These are phyloP conservation scores for Lampropteryx suffumata DNA, from an alignment of 2,888 invertebrate genomes.

Conservation along the genomic window DNA sequence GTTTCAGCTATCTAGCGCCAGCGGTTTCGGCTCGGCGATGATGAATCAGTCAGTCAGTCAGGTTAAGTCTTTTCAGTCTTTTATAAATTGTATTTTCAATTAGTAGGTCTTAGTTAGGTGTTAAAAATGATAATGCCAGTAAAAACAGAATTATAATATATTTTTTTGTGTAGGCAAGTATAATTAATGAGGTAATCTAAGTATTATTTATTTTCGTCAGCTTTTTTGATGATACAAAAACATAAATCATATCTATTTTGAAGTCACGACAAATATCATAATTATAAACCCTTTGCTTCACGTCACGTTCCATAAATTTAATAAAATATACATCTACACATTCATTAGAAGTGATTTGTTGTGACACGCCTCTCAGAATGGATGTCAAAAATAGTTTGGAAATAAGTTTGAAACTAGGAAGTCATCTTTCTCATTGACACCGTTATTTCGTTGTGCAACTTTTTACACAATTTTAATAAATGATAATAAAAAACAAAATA, in stretches of 20 bases:
- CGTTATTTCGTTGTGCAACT: slow-evolving; percentile 4
- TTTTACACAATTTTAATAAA: neutral
- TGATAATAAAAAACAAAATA: no score
- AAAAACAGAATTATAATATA: no score
- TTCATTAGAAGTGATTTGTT: slow-evolving; percentile 30
- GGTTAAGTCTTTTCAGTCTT: no score
- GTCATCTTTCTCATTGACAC: slow-evolving; percentile 7
- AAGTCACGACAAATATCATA: slow-evolving; percentile 20
- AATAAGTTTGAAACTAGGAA: slow-evolving; percentile 9
- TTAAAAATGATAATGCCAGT: no score
- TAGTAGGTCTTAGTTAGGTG: no score
- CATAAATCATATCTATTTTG: slow-evolving; percentile 16
- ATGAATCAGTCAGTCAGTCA: no score
- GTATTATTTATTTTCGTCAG: no score
- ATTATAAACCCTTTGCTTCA: slow-evolving; percentile 25
- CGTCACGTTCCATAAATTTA: slow-evolving; percentile 25
- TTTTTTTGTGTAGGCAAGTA: no score
- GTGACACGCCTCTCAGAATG: slow-evolving; percentile 26
- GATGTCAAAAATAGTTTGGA: slow-evolving; percentile 16
- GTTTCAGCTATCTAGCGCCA: no score
- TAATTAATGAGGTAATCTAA: no score
- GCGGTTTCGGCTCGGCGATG: no score
- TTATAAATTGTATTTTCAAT: no score
- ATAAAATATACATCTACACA: slow-evolving; percentile 25
- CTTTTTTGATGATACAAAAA: neutral